Base-by-base conservation (phyloP, 2,888 invertebrate species). In the Polymixis lichenea region DNA sequence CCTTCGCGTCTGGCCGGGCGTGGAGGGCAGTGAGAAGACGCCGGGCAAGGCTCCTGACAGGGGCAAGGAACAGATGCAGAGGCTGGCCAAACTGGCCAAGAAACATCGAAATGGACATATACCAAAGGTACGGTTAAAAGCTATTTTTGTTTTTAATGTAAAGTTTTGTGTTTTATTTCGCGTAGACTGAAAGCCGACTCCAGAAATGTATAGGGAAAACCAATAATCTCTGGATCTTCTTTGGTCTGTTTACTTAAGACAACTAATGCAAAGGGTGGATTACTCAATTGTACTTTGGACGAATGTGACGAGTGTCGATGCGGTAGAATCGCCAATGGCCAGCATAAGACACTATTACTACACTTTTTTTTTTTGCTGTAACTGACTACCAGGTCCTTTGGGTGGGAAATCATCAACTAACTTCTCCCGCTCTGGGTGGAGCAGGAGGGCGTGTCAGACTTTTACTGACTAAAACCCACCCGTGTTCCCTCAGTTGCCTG, bases 31-130 rank as follows among this genome's bases (percentile, higher is more conserved):
- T 84, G 96, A 96, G 84, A 97, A 97, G 82, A 99, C 99, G 0
- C 99, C 99, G 0, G 99, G 98, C 0, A 98, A 99, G 93, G 98
- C 98, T 0, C 97, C 98, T 25, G 98, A 98, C 89, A 97, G 97
- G 17, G 98, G 98, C 69, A 98, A 98, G 92, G 98, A 98, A 80
- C 98, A 98, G 93, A 98, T 98, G 98, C 98, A 98, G 91, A 95
- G 98, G 61, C 96, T 99, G 2, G 98, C 98, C 0, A 99, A 99
- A 96, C 95, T 99, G 64, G 98, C 98, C 0, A 99, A 99, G 94
- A 99, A 99, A 91, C 99, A 99, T 92, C 97, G 98, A 75, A 98
- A 99, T 93, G 99, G 99, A 19, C 99, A 99, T 91, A 98, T 99
- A 95, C 98, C 98, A 53, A 99, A 99, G 96, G 98, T 97, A 90